Evolutionary conservation across 64 coral and sea anemone species (phyloP).

Genomic region (Exaiptasia diaphana): DNA sequence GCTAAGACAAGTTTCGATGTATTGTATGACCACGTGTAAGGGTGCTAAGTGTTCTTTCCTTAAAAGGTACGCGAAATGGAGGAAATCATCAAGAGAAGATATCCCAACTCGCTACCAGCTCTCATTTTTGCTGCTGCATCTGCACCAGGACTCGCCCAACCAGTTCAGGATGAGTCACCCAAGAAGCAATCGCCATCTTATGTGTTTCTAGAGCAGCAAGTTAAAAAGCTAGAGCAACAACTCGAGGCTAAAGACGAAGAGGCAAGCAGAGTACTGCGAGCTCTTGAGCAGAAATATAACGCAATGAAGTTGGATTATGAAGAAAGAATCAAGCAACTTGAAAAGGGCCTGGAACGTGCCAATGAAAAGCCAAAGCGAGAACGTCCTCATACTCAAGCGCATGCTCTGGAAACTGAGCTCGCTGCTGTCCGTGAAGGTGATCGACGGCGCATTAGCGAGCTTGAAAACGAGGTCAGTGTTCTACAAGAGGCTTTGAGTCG

Average conservation of each 20-base stretch:
- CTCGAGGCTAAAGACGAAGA: conserved; percentile 88
- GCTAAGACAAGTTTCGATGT: no score
- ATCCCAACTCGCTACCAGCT: conserved; percentile 92
- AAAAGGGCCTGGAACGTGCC: conserved; percentile 56
- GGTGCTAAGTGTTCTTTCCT: no score
- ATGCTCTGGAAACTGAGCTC: conserved; percentile 69
- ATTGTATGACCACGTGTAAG: no score
- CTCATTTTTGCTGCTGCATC: conserved; percentile 94
- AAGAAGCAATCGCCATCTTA: conserved; percentile 81
- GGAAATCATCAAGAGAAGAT: conserved; percentile 95
- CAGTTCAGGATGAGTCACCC: conserved; percentile 50
- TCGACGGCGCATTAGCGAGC: conserved; percentile 43
- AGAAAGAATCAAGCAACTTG: conserved; percentile 68
- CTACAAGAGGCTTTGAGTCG: conserved; percentile 65
- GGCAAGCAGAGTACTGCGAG: conserved; percentile 72
- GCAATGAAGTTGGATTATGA: conserved; percentile 86
- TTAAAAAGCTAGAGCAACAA: conserved; percentile 86
- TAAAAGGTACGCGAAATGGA: conserved; percentile 99
- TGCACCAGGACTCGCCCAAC: conserved; percentile 81
- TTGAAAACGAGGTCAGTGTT: conserved; percentile 73
- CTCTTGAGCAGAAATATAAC: conserved; percentile 94
- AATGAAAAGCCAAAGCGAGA: conserved; percentile 45
- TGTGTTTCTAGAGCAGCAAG: conserved; percentile 70
- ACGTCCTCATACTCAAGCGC: conserved; percentile 53
- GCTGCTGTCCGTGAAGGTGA: conserved; percentile 51